Evolutionary conservation across 2,888 invertebrate genomes (phyloP).

Genomic region (Coenonympha arcania): DNA sequence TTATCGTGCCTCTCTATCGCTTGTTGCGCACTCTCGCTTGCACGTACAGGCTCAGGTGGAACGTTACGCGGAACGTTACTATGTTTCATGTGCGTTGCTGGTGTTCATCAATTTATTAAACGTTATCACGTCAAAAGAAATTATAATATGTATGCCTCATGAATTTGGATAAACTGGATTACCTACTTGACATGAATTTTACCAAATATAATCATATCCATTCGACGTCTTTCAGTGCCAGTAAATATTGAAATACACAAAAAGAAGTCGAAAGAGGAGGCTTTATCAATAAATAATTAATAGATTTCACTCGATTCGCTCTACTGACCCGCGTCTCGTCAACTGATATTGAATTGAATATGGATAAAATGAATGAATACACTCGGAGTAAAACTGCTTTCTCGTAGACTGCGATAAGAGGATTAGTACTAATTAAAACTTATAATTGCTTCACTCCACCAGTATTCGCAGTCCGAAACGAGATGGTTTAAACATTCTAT

Average conservation of each 20-base stretch:
- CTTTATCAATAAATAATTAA: neutral
- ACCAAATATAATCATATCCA: neutral
- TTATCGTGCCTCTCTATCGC: too few relatives aligned
- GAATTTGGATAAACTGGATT: neutral
- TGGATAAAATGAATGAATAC: neutral
- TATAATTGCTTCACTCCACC: constrained; percentile 9
- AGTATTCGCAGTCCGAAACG: constrained; percentile 2
- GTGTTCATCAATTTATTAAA: too few relatives aligned
- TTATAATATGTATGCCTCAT: too few relatives aligned
- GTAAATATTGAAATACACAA: neutral
- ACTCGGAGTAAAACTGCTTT: constrained; percentile 1
- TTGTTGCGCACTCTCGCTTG: too few relatives aligned
- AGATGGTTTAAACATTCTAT: neutral
- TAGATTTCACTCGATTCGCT: neutral
- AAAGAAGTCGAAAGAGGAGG: neutral
- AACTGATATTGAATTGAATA: constrained; percentile 3
- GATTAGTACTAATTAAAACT: constrained; percentile 14
- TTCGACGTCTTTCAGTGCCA: neutral
- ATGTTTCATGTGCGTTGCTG: too few relatives aligned
- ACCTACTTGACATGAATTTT: neutral
- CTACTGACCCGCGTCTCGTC: neutral
- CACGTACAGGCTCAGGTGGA: too few relatives aligned
- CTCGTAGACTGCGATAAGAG: constrained; percentile 6
- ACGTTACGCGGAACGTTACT: too few relatives aligned
- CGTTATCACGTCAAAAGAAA: too few relatives aligned